These are phyloP conservation scores for Gallinago undulata DNA, from an alignment of 2,113 vertebrate species.

Conservation along the genomic window DNA sequence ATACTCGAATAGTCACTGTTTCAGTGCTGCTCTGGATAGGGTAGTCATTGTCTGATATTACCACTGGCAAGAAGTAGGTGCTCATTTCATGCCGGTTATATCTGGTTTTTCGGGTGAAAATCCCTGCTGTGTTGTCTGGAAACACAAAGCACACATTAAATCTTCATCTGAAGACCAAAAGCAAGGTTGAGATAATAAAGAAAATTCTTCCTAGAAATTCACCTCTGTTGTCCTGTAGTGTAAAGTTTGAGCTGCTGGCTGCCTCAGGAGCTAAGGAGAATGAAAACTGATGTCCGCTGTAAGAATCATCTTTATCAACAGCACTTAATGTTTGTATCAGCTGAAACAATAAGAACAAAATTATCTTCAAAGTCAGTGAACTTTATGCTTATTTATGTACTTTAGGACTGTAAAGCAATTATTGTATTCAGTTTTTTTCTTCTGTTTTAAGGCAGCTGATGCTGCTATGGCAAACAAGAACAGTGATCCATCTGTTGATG, in stretches of 20 bases:
- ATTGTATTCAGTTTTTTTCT: not conserved
- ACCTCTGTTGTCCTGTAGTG: conserved; percentile 95
- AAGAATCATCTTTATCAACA: conserved; percentile 88
- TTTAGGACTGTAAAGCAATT: not conserved
- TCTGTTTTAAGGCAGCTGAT: not conserved
- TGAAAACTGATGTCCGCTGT: conserved; percentile 88
- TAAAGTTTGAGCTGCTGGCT: conserved; percentile 89
- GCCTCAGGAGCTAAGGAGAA: conserved; percentile 87
- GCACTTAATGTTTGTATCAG: conserved; percentile 93
- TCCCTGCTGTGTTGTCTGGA: conserved; percentile 94
- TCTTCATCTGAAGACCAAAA: not conserved
- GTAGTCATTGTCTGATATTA: conserved; percentile 89
- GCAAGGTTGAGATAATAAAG: not conserved
- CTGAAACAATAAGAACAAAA: conserved; percentile 74
- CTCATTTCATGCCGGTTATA: conserved; percentile 89
- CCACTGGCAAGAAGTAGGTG: conserved; percentile 88
- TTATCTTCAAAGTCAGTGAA: not conserved
- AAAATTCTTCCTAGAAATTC: conserved; percentile 36
- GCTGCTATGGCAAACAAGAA: not conserved
- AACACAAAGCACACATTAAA: conserved; percentile 31
- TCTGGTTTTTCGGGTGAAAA: conserved; percentile 86
- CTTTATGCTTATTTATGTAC: not conserved
- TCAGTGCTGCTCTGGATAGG: conserved; percentile 93
- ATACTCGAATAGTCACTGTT: conserved; percentile 91
- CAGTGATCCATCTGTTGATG: not conserved